These are phyloP conservation scores for Cyrtonyx montezumae DNA, from an alignment of 2,113 vertebrate species.

Conservation along the genomic window DNA sequence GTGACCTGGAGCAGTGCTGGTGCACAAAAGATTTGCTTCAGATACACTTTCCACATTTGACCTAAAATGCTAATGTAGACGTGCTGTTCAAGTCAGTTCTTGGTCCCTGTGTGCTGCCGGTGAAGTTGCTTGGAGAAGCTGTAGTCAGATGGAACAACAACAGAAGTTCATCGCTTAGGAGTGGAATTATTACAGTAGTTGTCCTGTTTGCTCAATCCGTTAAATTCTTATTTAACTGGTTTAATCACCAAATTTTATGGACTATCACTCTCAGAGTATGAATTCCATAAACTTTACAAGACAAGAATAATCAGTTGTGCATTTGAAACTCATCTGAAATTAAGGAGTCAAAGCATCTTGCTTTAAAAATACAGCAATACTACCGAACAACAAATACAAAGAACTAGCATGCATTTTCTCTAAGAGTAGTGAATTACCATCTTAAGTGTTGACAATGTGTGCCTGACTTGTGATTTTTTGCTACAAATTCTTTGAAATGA, in stretches of 20 bases:
- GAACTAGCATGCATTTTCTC: background rate
- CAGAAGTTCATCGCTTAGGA: background rate
- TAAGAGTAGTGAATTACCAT: background rate
- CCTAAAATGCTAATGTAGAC: background rate
- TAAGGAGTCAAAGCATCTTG: background rate
- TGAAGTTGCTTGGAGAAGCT: background rate
- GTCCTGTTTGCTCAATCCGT: background rate
- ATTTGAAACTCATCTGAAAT: background rate
- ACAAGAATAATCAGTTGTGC: background rate
- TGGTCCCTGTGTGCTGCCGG: background rate
- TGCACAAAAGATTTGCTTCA: background rate
- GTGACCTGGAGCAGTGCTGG: background rate
- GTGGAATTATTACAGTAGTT: background rate
- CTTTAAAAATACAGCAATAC: background rate
- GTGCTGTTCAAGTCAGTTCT: background rate
- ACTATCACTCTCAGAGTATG: background rate
- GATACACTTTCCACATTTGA: background rate
- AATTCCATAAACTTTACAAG: background rate
- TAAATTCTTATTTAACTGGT: background rate
- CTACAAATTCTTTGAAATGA: background rate
- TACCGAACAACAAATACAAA: background rate
- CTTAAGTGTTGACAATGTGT: background rate
- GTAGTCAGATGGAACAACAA: background rate
- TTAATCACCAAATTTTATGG: background rate
- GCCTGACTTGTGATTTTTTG: background rate